phyloP scores from a whole-genome alignment of 2,797 vertebrate genomes.

The Chloroceryle amazona region DNA sequence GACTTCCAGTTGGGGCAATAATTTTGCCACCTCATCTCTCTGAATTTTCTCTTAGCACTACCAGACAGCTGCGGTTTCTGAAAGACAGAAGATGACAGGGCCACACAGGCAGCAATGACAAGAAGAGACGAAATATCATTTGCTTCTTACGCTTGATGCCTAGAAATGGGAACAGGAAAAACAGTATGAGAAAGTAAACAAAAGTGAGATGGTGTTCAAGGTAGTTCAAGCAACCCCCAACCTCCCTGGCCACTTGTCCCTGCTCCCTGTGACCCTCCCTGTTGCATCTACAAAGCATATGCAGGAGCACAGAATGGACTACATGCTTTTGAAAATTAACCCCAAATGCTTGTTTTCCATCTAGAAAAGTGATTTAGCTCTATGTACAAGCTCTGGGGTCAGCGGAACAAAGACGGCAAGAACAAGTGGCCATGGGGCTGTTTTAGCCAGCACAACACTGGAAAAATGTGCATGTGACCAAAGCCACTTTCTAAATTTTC shows the following conservation, averaged over 20 bases:
- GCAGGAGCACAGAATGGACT: neutral
- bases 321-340: neutral
- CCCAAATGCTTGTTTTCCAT: neutral
- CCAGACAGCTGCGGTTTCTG: neutral
- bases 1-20: neutral
- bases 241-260: neutral
- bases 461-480: neutral
- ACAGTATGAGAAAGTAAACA: neutral
- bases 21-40: neutral
- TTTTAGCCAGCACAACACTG: neutral
- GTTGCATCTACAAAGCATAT: neutral
- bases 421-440: neutral
- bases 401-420: neutral
- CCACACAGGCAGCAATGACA: neutral
- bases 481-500: slow-evolving; percentile 40
- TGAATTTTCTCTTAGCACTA: neutral
- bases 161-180: neutral
- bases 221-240: neutral
- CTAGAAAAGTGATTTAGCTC: neutral
- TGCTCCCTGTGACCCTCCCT: neutral
- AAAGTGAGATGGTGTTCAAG: neutral
- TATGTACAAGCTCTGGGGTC: neutral
- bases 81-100: neutral
- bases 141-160: neutral
- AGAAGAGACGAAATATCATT: neutral